Evolutionary conservation across 2,113 vertebrate genomes (phyloP).

Genomic region (Camelus bactrianus): DNA sequence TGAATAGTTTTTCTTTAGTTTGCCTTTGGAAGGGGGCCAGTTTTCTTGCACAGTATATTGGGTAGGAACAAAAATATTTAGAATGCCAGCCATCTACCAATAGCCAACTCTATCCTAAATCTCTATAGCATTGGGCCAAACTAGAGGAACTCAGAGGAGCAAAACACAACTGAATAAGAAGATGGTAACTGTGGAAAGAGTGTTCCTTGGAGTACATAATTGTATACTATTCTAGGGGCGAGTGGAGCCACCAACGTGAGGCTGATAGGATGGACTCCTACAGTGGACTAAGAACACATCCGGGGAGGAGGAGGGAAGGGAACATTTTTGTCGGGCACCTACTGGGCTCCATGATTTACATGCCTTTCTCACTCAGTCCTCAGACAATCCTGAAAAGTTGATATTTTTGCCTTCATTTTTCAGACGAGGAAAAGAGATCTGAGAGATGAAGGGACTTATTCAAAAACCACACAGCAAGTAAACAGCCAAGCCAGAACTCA

Average conservation of each 20-base stretch:
- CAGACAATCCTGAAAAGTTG: background rate
- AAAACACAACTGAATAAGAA: background rate
- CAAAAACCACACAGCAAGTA: background rate
- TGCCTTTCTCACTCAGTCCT: background rate
- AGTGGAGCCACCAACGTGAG: background rate
- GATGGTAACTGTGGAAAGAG: background rate
- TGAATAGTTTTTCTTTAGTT: constrained; percentile 60
- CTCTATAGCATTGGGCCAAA: background rate
- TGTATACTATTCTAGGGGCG: background rate
- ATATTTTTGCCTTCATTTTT: background rate
- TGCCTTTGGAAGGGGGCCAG: constrained; percentile 31
- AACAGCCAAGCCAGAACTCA: background rate
- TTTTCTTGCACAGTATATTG: background rate
- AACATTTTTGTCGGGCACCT: background rate
- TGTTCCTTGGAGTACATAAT: background rate
- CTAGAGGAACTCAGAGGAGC: background rate
- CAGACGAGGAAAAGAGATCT: background rate
- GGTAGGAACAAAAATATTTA: constrained; percentile 38
- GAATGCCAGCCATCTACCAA: background rate
- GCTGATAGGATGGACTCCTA: too few species aligned
- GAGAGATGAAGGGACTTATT: background rate
- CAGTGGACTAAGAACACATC: too few species aligned
- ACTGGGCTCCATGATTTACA: too few species aligned
- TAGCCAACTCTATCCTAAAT: background rate
- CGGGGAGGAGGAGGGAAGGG: background rate